These are phyloP conservation scores for Catamblyrhynchus diadema DNA, from an alignment of 2,797 vertebrate genomes.

Conservation along the genomic window DNA sequence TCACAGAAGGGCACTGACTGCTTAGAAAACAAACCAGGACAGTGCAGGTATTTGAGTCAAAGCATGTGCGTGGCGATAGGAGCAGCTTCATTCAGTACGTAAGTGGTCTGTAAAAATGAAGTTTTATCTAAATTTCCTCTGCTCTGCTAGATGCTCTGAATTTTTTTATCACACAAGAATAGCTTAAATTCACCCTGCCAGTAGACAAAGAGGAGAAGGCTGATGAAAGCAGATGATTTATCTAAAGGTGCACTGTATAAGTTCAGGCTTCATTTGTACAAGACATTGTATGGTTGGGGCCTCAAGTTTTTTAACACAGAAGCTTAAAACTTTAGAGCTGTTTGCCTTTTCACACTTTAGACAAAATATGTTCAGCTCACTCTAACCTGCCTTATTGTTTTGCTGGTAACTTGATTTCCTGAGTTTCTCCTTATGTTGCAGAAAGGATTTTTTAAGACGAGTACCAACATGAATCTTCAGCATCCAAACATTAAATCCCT, in stretches of 20 bases:
- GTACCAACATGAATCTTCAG: not conserved
- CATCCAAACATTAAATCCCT: not conserved
- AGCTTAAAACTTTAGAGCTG: not conserved
- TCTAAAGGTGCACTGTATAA: not conserved
- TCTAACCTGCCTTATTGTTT: not conserved
- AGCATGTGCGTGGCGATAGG: not conserved
- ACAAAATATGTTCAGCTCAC: not conserved
- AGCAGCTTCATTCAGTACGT: not conserved
- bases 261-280: not conserved
- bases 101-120: not conserved
- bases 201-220: not conserved
- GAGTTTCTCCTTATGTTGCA: not conserved
- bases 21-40: not conserved
- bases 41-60: not conserved
- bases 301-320: not conserved
- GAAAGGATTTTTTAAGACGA: not conserved
- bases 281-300: not conserved
- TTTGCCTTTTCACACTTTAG: not conserved
- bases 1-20: not conserved
- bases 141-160: not conserved
- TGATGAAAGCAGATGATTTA: not conserved
- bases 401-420: not conserved
- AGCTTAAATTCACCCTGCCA: not conserved
- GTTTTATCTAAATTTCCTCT: not conserved
- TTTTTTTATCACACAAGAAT: not conserved